Base-by-base conservation (phyloP, 2,888 invertebrate species). In the Serrognathus titanus region DNA sequence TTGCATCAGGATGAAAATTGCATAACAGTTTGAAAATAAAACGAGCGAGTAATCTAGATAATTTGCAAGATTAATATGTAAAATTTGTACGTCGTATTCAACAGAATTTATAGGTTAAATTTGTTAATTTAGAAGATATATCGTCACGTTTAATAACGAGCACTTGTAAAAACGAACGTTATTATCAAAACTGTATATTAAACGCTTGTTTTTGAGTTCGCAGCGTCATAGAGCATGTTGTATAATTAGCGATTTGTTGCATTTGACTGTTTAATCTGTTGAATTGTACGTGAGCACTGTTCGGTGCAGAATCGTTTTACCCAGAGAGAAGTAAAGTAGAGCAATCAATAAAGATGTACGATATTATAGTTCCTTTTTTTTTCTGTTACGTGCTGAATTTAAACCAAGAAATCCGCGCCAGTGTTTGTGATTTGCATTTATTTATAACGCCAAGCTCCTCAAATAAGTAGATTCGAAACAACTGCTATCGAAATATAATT, bases 101-200 rank as follows among this genome's bases (percentile, higher is more conserved):
- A 31, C 24, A 40, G 11, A 43, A 43, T 43, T 43, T 43, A 43
- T 16, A 20, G 10, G 9, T 20, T 16, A 43, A 43, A 43, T 43
- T 43, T 9, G 43, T 43, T 43, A 43, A 43, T 43, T 43, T 43
- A 9, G 10, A 43, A 43, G 43, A 43, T 43, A 43, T 43, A 43
- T 43, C 10, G 43, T 20, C 43, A 9, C 10, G 43, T 40, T 11
- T 40, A 40, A 12, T 12, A 40, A 40, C 12, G 43, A 43, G 43
- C 20, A 13, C 9, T 43, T 11, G 20, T 16, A 43, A 43, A 16
- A 43, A 48, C 49, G 16, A 49, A 11, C 31, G 36, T 11, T 35
- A 38, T 13, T 49, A 36, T 49, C 49, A 49, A 49, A 49, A 49
- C 49, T 49, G 49, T 38, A 49, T 36, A 49, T 49, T 49, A 49